Percentiles rank a stretch among this genome's conserved stretches.
Evolutionary conservation across 2,888 invertebrate genomes (phyloP).

Genomic region (Allolobophora icterica): DNA sequence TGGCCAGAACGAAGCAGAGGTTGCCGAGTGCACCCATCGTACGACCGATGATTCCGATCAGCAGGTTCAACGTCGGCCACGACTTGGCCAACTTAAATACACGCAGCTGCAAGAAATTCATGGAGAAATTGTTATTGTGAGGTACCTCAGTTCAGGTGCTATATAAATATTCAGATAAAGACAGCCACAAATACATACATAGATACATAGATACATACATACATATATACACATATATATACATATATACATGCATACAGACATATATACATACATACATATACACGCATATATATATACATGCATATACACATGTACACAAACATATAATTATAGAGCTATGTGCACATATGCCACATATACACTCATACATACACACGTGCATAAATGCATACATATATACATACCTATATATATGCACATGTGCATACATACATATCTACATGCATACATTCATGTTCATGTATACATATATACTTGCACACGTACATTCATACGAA

Average conservation of each 20-base stretch:
- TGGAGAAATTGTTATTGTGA: too few species aligned
- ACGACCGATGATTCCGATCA: slow-evolving; percentile 97
- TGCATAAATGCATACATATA: too few species aligned
- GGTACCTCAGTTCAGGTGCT: neutral
- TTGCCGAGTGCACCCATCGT: slow-evolving; percentile 95
- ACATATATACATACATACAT: too few species aligned
- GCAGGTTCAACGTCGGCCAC: slow-evolving; percentile 96
- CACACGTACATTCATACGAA: neutral
- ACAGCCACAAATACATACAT: too few species aligned
- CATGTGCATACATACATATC: neutral
- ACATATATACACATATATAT: too few species aligned
- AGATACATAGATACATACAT: too few species aligned
- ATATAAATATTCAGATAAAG: neutral
- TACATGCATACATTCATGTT: too few species aligned
- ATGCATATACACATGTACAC: too few species aligned
- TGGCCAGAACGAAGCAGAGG: slow-evolving; percentile 95
- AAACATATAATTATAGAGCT: too few species aligned
- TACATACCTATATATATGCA: neutral
- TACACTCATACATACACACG: too few species aligned
- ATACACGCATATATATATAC: too few species aligned
- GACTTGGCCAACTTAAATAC: slow-evolving; percentile 99
- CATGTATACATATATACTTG: neutral
- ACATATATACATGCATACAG: too few species aligned
- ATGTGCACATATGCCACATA: neutral
- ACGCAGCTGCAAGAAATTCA: slow-evolving; percentile 77